Evolutionary conservation across 2,797 vertebrate genomes (phyloP), one percentile per base, ranked within the genome.

Genomic region (Novumbra hubbsi): DNA sequence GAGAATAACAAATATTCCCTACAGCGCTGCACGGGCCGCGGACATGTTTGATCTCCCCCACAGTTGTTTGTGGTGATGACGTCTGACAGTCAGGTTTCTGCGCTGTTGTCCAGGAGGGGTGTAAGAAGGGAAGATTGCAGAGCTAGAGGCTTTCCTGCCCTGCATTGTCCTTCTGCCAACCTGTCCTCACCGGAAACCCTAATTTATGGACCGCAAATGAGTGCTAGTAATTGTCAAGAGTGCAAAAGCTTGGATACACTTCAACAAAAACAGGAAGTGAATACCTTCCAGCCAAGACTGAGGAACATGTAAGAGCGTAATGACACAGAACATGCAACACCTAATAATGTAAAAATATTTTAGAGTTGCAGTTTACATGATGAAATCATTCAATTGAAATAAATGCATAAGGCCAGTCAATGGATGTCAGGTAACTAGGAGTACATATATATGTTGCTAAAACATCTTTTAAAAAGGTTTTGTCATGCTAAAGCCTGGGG

Each of bases 161-260:
- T 62, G 90, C 79, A 92, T 93, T 92, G 89, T 93, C 88, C 90
- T 72, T 71, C 76, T 88, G 87, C 91, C 87, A 93, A 90, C 86
- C 80, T 82, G 82, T 79, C 78, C 82, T 83, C 71, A 75, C 75
- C 76, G 88, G 88, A 86, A 91, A 86, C 76, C 75, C 64, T 85
- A 79, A 92, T 91, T 92, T 89, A 92, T 89, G 83, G 84, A 87
- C 84, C 88, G 84, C 80, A 81, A 68, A 79, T 70, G 75, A 82
- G 73, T 64, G 79, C 9, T 11, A 45, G 41, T 45, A 45, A 84
- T 65, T 41, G 69, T 78, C 70, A 74, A 76, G 48, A 78, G 70
- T 78, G 70, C 66, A 68, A 71, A 82, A 79, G 16, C n/a, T 75
- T 16, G 45, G 73, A 87, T 82, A 52, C 80, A 82, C 76, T 62